Evolutionary conservation across 1,140 invertebrate genomes (phyloP).

Genomic region (Drosophila asahinai): DNA sequence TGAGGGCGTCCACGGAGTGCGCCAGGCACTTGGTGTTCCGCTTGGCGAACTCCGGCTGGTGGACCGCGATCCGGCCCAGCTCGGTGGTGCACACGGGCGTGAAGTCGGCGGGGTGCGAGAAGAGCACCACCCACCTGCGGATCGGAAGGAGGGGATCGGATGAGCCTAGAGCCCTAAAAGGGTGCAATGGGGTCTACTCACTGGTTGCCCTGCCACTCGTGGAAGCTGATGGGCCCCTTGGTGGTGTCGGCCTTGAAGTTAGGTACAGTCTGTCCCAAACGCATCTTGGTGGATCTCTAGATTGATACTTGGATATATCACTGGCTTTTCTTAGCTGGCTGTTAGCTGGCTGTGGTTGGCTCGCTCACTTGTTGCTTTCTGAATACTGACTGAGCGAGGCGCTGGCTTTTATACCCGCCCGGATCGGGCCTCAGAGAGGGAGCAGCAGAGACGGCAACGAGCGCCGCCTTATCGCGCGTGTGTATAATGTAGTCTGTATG

Average conservation of each 20-base stretch:
- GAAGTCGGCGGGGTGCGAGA: constrained; percentile 97
- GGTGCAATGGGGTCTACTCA: constrained; percentile 86
- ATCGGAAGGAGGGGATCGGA: constrained; percentile 4
- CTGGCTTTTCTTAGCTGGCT: constrained; percentile 1
- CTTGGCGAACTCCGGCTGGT: constrained; percentile 91
- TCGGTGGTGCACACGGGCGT: constrained; percentile 98
- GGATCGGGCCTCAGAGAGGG: background rate
- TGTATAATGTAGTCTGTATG: constrained; percentile 15
- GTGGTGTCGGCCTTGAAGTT: constrained; percentile 83
- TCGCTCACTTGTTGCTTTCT: constrained; percentile 48
- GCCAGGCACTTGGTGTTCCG: constrained; percentile 94
- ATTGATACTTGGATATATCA: constrained; percentile 1
- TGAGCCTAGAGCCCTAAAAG: background rate
- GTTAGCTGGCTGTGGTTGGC: constrained; percentile 16
- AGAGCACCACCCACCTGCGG: constrained; percentile 93
- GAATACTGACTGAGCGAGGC: constrained; percentile 33
- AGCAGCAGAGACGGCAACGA: constrained; percentile 16
- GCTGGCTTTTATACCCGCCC: constrained; percentile 54
- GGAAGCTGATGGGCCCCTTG: constrained; percentile 90
- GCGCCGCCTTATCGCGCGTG: constrained; percentile 32
- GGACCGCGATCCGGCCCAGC: constrained; percentile 91
- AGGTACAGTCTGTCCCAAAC: constrained; percentile 18
- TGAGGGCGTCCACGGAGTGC: constrained; percentile 93
- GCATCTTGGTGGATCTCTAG: background rate
- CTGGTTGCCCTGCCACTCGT: constrained; percentile 91